phyloP scores from a whole-genome alignment of 2,797 vertebrate genomes.

The Propithecus perrieri region DNA sequence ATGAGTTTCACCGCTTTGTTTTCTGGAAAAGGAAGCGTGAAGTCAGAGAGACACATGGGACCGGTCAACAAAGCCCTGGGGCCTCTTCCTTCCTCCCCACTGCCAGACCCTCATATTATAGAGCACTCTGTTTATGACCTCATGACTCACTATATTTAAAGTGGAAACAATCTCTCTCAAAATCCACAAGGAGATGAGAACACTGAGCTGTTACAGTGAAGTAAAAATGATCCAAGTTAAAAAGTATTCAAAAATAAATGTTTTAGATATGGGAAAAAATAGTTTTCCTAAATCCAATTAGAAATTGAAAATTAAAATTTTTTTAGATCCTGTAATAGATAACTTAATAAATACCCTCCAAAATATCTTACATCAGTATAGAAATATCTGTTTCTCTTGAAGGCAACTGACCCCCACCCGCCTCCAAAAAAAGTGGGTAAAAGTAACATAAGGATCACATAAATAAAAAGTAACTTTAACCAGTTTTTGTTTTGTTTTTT shows the following conservation, averaged over 20 bases:
- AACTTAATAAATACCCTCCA: neutral
- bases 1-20: neutral
- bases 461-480: neutral
- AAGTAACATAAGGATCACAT: neutral
- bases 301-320: neutral
- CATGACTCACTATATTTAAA: neutral
- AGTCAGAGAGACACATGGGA: neutral
- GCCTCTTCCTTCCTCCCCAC: neutral
- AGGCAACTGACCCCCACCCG: too few species aligned
- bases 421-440: neutral
- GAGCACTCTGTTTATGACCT: neutral
- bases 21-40: neutral
- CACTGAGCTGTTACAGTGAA: neutral
- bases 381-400: neutral
- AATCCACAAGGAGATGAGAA: conserved; percentile 4
- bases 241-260: neutral
- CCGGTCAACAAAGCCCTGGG: neutral
- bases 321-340: neutral
- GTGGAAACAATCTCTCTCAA: neutral
- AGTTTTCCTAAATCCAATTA: neutral
- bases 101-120: neutral
- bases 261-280: neutral
- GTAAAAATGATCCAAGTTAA: neutral
- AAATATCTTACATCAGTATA: neutral
- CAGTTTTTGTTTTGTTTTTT: neutral